phyloP scores from a whole-genome alignment of 2,797 vertebrate genomes.

The Micrastur ruficollis region DNA sequence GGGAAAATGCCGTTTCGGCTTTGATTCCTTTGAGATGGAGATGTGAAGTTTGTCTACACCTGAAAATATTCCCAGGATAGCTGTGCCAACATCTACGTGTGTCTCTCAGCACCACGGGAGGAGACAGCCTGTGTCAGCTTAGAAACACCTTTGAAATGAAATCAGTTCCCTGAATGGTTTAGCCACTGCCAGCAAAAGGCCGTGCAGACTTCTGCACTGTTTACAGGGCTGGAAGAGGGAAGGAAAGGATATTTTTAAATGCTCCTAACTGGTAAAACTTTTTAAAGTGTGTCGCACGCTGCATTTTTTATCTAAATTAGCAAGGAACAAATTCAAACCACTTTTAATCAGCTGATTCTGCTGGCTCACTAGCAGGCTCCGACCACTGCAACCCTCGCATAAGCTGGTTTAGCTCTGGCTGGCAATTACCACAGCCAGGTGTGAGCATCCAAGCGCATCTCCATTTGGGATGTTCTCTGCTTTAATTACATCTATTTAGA shows the following conservation, averaged over 20 bases:
- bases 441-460: conserved; percentile 19
- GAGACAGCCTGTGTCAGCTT: not conserved
- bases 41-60: not conserved
- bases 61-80: not conserved
- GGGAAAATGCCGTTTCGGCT: accelerated
- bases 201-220: not conserved
- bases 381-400: not conserved
- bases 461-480: conserved; percentile 17
- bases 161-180: not conserved
- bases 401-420: not conserved
- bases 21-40: not conserved
- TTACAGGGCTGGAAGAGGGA: not conserved
- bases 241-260: not conserved
- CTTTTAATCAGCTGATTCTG: not conserved
- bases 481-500: conserved; percentile 39
- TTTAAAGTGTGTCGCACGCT: not conserved
- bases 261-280: not conserved
- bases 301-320: not conserved
- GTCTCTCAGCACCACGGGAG: not conserved
- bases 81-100: not conserved
- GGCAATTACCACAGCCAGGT: conserved; percentile 8
- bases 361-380: not conserved
- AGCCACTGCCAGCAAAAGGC: not conserved
- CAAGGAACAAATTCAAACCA: not conserved
- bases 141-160: not conserved